Evolutionary conservation across 2,113 vertebrate genomes (phyloP), one percentile per base, ranked within the genome.

Genomic region (Tupaia chinensis): DNA sequence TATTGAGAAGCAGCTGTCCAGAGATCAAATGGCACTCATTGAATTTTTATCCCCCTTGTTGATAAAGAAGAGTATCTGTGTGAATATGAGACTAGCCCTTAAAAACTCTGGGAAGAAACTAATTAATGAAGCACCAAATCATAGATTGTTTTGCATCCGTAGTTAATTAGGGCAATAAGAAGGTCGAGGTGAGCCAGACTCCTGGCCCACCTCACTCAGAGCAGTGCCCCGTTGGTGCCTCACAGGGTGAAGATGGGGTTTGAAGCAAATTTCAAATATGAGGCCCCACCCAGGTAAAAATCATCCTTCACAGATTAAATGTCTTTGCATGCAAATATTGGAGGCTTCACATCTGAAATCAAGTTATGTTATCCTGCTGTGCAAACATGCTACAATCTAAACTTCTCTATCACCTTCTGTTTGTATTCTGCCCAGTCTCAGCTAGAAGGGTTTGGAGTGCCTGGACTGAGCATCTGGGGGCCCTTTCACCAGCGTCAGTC

Each of bases 31-130:
- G 69, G 44, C 19, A 29, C 32, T 87, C 13, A 0, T 10, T 84
- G 77, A 87, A 32, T 95, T 89, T 53, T 53, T 27, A 65, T 69
- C 53, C 1, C 10, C 70, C 72, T 92, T 54, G 5, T 65, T 69
- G 54, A 73, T 92, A 29, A 79, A 77, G 80, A 74, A 32, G 77
- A 92, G 16, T 53, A 16, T 84, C 70, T 34, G 9, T 82, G 25
- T 81, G 58, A 61, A 2, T 72, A 15, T 65, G 88, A 81, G 81
- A 12, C 29, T 81, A 60, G 74, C 58, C 84, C 19, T 68, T 89
- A 74, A 87, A 68, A 93, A 34, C 54, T 82, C 73, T 66, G 44
- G 9, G 9, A 54, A 91, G 25, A 63, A 63, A 76, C 81, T 93
- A 8, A 89, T 92, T 81, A 68, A 44, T 85, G 54, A 86, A 86